phyloP scores from a whole-genome alignment of 2,797 vertebrate species.

The Sebastes vulpes region DNA sequence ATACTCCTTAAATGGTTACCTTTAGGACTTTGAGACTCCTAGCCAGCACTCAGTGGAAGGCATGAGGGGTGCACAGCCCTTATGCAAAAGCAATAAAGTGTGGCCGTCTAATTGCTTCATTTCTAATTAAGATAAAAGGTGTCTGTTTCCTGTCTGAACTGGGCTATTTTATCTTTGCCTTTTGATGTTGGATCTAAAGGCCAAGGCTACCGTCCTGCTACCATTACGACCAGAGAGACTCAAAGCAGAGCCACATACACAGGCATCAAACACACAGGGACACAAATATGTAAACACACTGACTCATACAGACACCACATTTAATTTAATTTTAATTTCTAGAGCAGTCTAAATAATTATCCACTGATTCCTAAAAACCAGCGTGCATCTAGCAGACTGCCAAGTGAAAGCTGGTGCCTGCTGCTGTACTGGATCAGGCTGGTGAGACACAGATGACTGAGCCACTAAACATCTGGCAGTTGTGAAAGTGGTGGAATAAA shows the following conservation, averaged over 20 bases:
- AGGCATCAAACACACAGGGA: conserved; percentile 45
- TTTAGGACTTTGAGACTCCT: conserved; percentile 35
- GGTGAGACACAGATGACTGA: conserved; percentile 48
- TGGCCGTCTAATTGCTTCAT: conserved; percentile 72
- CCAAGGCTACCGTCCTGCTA: conserved; percentile 51
- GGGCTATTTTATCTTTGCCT: conserved; percentile 55
- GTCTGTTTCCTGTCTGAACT: conserved; percentile 70
- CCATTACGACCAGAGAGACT: conserved; percentile 66
- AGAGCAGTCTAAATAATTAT: conserved; percentile 27
- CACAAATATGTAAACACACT: conserved; percentile 12
- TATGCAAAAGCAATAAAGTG: conserved; percentile 37
- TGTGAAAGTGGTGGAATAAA: conserved; percentile 42
- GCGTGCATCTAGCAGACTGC: conserved; percentile 5
- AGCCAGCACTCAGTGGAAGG: conserved; percentile 39
- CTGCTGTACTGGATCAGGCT: conserved; percentile 18
- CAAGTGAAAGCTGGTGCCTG: conserved; percentile 28
- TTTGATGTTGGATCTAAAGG: conserved; percentile 84
- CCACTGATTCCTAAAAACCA: conserved; percentile 27
- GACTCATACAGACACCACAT: conserved; percentile 15
- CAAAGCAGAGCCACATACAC: conserved; percentile 35
- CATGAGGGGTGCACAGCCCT: conserved; percentile 24
- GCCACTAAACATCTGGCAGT: conserved; percentile 51
- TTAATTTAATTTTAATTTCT: conserved; percentile 19
- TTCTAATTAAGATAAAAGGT: conserved; percentile 83
- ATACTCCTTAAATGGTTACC: conserved; percentile 13